Evolutionary conservation across 2,113 vertebrate species (phyloP).

Genomic region (Sinocyclocheilus anshuiensis): DNA sequence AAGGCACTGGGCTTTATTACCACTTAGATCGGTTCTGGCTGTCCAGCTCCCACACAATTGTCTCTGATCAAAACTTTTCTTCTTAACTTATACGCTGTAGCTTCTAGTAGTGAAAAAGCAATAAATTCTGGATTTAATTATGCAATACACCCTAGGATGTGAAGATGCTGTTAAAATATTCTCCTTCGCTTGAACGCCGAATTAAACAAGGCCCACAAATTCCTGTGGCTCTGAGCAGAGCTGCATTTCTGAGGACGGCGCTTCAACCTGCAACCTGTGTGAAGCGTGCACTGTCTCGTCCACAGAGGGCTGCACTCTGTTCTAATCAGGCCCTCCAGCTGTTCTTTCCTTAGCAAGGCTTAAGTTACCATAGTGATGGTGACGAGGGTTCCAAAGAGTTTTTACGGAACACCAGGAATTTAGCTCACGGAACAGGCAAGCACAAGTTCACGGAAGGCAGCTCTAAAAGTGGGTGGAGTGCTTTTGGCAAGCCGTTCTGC

Average conservation of each 20-base stretch:
- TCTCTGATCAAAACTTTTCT: constrained; percentile 11
- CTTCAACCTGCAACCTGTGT: constrained; percentile 39
- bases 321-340: constrained; percentile 47
- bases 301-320: constrained; percentile 31
- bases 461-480: constrained; percentile 30
- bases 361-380: constrained; percentile 49
- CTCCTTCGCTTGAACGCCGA: neutral
- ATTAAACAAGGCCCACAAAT: constrained; percentile 11
- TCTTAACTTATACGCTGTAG: neutral
- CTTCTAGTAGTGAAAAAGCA: constrained; percentile 10
- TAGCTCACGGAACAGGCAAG: constrained; percentile 44
- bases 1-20: constrained; percentile 14
- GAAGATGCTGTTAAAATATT: constrained; percentile 23
- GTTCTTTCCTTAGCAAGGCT: constrained; percentile 40
- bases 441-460: constrained; percentile 34
- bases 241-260: constrained; percentile 22
- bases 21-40: neutral
- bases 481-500: constrained; percentile 43
- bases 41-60: neutral
- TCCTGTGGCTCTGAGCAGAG: neutral
- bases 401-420: constrained; percentile 45
- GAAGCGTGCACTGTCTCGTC: constrained; percentile 46
- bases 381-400: constrained; percentile 16
- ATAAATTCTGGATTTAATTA: constrained; percentile 13
- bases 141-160: constrained; percentile 21